phyloP scores from a whole-genome alignment of 2,888 invertebrate genomes.

The Apamea sordens region DNA sequence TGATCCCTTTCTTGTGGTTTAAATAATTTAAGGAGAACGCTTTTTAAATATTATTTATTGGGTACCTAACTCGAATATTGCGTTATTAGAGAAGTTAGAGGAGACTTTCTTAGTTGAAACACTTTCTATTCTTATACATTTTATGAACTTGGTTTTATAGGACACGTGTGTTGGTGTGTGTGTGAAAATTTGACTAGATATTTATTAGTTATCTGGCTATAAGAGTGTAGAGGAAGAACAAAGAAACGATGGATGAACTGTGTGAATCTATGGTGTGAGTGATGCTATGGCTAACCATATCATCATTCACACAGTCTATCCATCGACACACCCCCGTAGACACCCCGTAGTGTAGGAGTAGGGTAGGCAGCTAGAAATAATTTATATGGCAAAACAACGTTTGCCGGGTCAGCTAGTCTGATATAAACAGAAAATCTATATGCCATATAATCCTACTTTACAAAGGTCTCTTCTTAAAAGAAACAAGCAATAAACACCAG shows the following conservation, averaged over 20 bases:
- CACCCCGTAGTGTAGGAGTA: too few relatives aligned
- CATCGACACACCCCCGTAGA: too few relatives aligned
- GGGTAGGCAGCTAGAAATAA: too few relatives aligned
- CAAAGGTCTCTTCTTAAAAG: background rate
- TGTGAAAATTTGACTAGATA: background rate
- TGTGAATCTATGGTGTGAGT: background rate
- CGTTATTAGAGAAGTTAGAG: background rate
- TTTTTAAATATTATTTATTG: slow-evolving; percentile 15
- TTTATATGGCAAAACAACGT: too few relatives aligned
- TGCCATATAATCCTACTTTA: background rate
- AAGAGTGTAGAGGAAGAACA: background rate
- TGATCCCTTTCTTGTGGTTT: slow-evolving; percentile 10
- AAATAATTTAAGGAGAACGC: slow-evolving; percentile 9
- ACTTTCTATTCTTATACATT: background rate
- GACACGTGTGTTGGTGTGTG: background rate
- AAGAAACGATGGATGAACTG: background rate
- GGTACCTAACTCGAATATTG: background rate
- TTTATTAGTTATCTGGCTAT: too few relatives aligned
- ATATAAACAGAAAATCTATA: too few relatives aligned
- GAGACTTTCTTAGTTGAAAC: background rate
- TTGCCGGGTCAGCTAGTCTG: too few relatives aligned
- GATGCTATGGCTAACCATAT: background rate
- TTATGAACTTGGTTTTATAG: background rate
- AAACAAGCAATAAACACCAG: background rate
- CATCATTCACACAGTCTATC: too few relatives aligned